Conservation (phyloP, 2,113 vertebrate genomes). For the Theristicus caerulescens region DNA sequence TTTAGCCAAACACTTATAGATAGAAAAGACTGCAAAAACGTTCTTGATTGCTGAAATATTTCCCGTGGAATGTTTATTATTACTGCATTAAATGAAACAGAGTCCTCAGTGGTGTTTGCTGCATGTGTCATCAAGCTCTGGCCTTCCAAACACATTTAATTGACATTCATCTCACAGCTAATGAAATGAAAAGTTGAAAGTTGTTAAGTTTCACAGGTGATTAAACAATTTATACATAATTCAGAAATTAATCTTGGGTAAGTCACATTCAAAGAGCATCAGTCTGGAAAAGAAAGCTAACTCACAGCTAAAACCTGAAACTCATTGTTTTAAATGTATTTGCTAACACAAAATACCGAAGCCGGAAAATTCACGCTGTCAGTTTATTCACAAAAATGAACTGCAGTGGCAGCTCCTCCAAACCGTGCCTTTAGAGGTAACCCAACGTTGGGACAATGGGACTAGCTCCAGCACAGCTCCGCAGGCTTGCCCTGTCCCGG, state of each 20-base stretch:
- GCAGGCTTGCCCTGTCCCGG: background rate
- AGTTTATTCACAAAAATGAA: background rate
- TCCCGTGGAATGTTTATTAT: slow-evolving; percentile 60
- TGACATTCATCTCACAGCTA: slow-evolving; percentile 26
- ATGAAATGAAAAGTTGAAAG: slow-evolving; percentile 49
- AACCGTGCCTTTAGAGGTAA: background rate
- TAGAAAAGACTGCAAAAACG: slow-evolving; percentile 29
- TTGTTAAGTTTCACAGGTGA: slow-evolving; percentile 56
- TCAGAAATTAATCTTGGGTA: slow-evolving; percentile 41
- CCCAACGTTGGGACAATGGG: background rate
- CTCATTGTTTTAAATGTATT: background rate
- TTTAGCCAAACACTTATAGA: slow-evolving; percentile 41
- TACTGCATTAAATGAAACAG: slow-evolving; percentile 36
- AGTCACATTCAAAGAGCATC: slow-evolving; percentile 17
- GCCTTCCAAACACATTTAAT: slow-evolving; percentile 43
- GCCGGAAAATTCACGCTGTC: fast-evolving
- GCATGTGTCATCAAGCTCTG: slow-evolving; percentile 31
- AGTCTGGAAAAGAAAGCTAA: background rate
- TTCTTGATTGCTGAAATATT: slow-evolving; percentile 59
- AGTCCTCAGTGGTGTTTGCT: background rate
- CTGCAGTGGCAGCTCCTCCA: background rate
- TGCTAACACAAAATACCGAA: background rate
- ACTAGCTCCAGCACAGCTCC: background rate
- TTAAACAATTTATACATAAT: slow-evolving; percentile 52
- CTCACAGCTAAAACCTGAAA: background rate